These are phyloP conservation scores for Leucophora obtusa DNA, from an alignment of 2,888 invertebrate genomes.

Conservation along the genomic window DNA sequence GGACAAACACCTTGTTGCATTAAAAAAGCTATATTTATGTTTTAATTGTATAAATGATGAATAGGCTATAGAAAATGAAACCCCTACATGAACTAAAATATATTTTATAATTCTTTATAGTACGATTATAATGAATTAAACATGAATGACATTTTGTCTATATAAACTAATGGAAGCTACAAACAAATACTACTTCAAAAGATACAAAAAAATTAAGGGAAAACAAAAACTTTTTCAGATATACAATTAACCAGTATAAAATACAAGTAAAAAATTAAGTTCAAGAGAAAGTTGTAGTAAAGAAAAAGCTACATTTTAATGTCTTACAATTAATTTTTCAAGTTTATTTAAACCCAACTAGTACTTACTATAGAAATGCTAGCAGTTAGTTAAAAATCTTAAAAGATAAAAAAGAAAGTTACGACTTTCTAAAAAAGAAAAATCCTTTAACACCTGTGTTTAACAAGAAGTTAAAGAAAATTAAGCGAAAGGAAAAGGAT, in stretches of 20 bases:
- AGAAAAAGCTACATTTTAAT: conserved; percentile 29
- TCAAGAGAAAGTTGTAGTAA: not conserved
- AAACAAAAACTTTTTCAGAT: no score
- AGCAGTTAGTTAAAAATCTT: no score
- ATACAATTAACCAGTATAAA: not conserved
- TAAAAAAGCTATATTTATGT: not conserved
- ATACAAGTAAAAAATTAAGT: not conserved
- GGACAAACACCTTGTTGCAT: not conserved
- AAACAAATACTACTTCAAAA: not conserved
- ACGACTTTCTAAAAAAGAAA: not conserved
- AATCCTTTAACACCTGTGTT: not conserved
- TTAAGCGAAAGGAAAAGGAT: not conserved
- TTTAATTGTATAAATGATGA: not conserved
- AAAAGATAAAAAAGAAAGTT: not conserved
- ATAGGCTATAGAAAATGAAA: not conserved
- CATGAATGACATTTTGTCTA: no score
- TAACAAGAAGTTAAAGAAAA: conserved; percentile 3
- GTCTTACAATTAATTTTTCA: conserved; percentile 21
- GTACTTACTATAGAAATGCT: no score
- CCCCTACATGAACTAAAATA: not conserved
- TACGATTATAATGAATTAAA: no score
- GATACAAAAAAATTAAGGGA: no score
- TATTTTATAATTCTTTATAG: not conserved
- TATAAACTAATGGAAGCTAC: no score
- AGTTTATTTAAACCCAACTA: not conserved